A percentile compares a stretch with the other conserved stretches of the same genome.
Evolutionary conservation across 2,888 invertebrate species (phyloP).

Genomic region (Melanophora roralis): DNA sequence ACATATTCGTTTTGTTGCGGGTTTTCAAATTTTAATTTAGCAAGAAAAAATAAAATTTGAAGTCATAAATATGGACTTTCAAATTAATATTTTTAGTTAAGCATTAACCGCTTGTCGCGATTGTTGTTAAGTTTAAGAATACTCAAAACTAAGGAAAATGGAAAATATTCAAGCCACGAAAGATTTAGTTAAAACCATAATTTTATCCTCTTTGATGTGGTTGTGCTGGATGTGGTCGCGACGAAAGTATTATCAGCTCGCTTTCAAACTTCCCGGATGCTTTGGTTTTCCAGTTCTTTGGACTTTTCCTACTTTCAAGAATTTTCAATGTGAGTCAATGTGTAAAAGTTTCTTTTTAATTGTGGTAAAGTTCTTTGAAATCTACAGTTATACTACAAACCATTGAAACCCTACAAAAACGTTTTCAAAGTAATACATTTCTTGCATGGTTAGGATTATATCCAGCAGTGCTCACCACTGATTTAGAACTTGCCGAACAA

Average conservation of each 20-base stretch:
- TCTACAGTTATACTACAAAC: background rate
- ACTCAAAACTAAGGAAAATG: background rate
- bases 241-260: constrained; percentile 45
- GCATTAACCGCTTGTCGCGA: too few relatives aligned
- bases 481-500: constrained; percentile 60
- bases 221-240: constrained; percentile 57
- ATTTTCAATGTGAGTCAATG: constrained; percentile 23
- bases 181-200: constrained; percentile 8
- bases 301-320: constrained; percentile 10
- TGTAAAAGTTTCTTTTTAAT: background rate
- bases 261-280: constrained; percentile 43
- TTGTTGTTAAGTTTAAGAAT: too few relatives aligned
- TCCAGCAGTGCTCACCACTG: constrained; percentile 57
- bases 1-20: too few relatives aligned
- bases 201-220: constrained; percentile 33
- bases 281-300: constrained; percentile 53
- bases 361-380: background rate
- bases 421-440: constrained; percentile 39
- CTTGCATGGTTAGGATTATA: constrained; percentile 60
- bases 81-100: too few relatives aligned
- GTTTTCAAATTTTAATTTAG: too few relatives aligned
- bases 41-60: too few relatives aligned
- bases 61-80: too few relatives aligned
- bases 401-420: constrained; percentile 12
- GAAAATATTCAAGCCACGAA: background rate